These are phyloP conservation scores for Cataglyphis albicans DNA, from an alignment of 2,888 invertebrate species.

Conservation along the genomic window DNA sequence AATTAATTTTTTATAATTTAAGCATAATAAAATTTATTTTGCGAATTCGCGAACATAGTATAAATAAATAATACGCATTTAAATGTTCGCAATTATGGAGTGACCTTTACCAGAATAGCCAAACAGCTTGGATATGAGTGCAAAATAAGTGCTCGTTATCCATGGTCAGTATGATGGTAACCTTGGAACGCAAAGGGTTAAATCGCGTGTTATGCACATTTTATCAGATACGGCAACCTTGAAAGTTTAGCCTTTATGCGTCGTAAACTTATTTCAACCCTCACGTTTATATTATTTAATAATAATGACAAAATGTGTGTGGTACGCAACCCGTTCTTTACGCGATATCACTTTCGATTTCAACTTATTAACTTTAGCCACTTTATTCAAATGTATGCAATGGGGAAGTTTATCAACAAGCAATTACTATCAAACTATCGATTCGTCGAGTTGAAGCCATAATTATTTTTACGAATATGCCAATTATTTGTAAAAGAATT, in stretches of 20 bases:
- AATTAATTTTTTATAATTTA: slow-evolving; percentile 15
- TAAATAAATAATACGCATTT: slow-evolving; percentile 16
- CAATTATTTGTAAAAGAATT: slow-evolving; percentile 12
- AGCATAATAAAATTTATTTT: not conserved
- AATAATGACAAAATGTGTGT: slow-evolving; percentile 5
- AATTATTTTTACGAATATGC: slow-evolving; percentile 1
- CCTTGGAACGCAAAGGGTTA: slow-evolving; percentile 45
- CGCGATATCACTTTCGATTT: slow-evolving; percentile 6
- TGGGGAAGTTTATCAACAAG: slow-evolving; percentile 69
- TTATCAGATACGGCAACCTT: slow-evolving; percentile 45
- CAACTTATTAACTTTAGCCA: slow-evolving; percentile 15
- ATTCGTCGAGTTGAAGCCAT: slow-evolving; percentile 49
- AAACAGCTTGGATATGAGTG: slow-evolving; percentile 30
- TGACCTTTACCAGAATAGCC: slow-evolving; percentile 35
- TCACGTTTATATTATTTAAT: slow-evolving; percentile 18
- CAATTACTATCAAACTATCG: slow-evolving; percentile 69
- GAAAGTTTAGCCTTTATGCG: slow-evolving; percentile 38
- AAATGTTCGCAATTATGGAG: slow-evolving; percentile 17
- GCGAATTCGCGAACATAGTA: not conserved
- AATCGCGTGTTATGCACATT: slow-evolving; percentile 42
- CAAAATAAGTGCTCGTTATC: slow-evolving; percentile 13
- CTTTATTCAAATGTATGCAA: not conserved
- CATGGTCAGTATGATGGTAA: slow-evolving; percentile 32
- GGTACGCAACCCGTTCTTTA: not conserved
- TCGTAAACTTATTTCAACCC: slow-evolving; percentile 18